Conservation (phyloP, 2,888 invertebrate genomes). For the Himalopsyche japonica region DNA sequence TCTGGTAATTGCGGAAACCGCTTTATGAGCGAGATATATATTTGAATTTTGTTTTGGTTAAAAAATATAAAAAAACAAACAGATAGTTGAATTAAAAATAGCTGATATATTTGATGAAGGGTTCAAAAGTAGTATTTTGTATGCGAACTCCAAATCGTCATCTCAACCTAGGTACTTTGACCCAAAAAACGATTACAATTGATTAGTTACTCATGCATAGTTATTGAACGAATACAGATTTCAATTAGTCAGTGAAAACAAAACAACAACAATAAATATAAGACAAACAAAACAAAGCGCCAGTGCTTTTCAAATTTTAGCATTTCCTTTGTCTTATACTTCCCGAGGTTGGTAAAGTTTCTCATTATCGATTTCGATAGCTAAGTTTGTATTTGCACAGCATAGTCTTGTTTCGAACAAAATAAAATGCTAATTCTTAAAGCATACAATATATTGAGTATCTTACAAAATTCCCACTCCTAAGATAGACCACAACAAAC, state of each 20-base stretch:
- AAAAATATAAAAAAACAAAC: no score
- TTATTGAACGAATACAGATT: background rate
- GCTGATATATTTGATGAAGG: no score
- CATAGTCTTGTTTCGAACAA: slow-evolving; percentile 6
- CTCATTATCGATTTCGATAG: background rate
- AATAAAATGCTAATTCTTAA: slow-evolving; percentile 32
- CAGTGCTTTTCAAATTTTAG: background rate
- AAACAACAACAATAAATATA: background rate
- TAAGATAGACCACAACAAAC: slow-evolving; percentile 23
- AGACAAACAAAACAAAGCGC: background rate
- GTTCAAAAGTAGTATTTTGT: no score
- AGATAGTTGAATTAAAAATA: no score
- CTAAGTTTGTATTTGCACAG: background rate
- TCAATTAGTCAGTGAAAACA: background rate
- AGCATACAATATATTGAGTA: slow-evolving; percentile 24
- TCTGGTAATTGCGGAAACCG: no score
- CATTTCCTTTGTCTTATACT: background rate
- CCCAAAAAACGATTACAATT: no score
- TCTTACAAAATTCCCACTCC: slow-evolving; percentile 23
- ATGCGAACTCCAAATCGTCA: no score
- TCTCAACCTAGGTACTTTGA: no score
- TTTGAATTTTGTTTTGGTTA: no score
- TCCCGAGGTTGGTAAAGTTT: background rate
- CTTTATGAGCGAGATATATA: no score
- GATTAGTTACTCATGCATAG: background rate